Conservation (phyloP, 2,888 invertebrate species). For the Drosophila mimica region DNA sequence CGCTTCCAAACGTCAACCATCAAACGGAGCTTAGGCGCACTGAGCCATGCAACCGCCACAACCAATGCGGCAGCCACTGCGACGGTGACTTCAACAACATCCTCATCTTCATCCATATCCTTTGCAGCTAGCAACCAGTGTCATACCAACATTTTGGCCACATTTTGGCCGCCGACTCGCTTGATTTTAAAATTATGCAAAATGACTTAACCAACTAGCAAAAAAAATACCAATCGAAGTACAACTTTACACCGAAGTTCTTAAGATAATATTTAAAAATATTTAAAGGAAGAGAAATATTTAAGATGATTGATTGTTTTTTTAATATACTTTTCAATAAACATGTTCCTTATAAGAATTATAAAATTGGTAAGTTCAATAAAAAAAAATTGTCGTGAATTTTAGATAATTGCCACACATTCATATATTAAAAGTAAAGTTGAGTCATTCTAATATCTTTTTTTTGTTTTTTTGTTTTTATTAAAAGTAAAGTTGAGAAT, state of each 20-base stretch:
- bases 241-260: slow-evolving; percentile 9
- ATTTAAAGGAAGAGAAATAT: neutral
- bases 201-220: slow-evolving; percentile 26
- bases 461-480: too few species aligned
- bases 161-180: slow-evolving; percentile 63
- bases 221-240: neutral
- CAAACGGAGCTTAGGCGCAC: slow-evolving; percentile 71
- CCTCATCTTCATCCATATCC: slow-evolving; percentile 22
- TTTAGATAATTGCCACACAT: neutral
- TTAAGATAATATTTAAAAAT: too few species aligned
- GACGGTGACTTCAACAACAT: slow-evolving; percentile 5
- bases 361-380: neutral
- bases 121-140: slow-evolving; percentile 42
- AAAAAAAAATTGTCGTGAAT: neutral
- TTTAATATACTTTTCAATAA: neutral
- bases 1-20: slow-evolving; percentile 58
- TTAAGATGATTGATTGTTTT: neutral
- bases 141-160: slow-evolving; percentile 65
- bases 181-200: slow-evolving; percentile 57
- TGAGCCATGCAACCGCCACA: slow-evolving; percentile 62
- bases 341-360: neutral
- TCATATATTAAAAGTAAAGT: neutral
- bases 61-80: slow-evolving; percentile 23
- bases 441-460: neutral
- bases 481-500: too few species aligned